Evolutionary conservation across 2,113 vertebrate species (phyloP).

Genomic region (Calidris pugnax): DNA sequence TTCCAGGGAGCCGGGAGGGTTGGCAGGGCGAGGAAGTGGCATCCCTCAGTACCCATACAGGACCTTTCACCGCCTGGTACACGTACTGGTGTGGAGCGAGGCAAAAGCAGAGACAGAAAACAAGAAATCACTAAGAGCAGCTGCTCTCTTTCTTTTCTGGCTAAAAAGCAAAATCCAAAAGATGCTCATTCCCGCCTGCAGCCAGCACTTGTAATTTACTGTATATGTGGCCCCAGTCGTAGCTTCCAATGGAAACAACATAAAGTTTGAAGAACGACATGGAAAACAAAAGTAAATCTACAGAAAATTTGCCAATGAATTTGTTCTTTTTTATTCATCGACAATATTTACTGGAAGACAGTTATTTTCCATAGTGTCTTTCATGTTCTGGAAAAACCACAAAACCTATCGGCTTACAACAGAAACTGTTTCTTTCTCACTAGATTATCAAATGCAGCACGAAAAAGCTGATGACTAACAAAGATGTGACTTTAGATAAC

Average conservation of each 20-base stretch:
- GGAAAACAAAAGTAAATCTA: slow-evolving; percentile 32
- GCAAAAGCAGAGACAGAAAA: not conserved
- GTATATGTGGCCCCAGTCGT: not conserved
- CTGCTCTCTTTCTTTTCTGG: slow-evolving; percentile 43
- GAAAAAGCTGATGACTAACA: slow-evolving; percentile 33
- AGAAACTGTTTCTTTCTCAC: slow-evolving; percentile 28
- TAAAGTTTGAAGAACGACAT: not conserved
- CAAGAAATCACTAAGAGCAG: slow-evolving; percentile 21
- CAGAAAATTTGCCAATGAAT: slow-evolving; percentile 17
- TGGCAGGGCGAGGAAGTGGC: slow-evolving; percentile 55
- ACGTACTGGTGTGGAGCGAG: not conserved
- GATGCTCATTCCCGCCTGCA: not conserved
- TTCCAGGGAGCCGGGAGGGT: slow-evolving; percentile 49
- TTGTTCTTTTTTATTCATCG: not conserved
- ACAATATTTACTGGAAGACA: slow-evolving; percentile 40
- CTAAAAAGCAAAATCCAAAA: slow-evolving; percentile 11
- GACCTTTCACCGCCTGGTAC: slow-evolving; percentile 7
- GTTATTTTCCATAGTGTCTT: slow-evolving; percentile 11
- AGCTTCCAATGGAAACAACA: slow-evolving; percentile 37
- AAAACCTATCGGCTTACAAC: not conserved
- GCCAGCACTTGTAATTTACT: slow-evolving; percentile 46
- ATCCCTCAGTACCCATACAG: slow-evolving; percentile 33
- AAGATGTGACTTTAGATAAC: slow-evolving; percentile 44
- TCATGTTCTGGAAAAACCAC: slow-evolving; percentile 41
- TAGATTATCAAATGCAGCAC: not conserved